phyloP scores from a whole-genome alignment of 2,888 invertebrate species.

The Apodemia mormo region DNA sequence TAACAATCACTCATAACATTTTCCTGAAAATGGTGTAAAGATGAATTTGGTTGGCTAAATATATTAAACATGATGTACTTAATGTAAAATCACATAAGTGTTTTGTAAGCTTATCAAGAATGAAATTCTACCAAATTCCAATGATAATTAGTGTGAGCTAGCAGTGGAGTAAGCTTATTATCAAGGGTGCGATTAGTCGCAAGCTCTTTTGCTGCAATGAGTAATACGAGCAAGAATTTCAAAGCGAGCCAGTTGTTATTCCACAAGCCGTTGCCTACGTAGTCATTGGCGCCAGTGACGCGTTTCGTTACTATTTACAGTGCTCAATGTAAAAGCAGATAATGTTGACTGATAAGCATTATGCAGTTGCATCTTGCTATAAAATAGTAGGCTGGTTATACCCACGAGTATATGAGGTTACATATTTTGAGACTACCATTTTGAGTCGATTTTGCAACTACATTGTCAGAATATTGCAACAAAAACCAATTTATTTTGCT shows the following conservation, averaged over 20 bases:
- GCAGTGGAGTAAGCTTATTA: background rate
- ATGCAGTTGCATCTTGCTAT: slow-evolving; percentile 2
- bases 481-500: too few relatives aligned
- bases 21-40: background rate
- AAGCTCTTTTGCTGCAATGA: slow-evolving; percentile 36
- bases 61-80: too few relatives aligned
- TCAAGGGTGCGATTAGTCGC: background rate
- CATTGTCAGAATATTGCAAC: too few relatives aligned
- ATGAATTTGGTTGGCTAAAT: background rate
- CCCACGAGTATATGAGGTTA: background rate
- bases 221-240: slow-evolving; percentile 48
- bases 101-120: background rate
- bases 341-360: slow-evolving; percentile 21
- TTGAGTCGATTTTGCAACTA: too few relatives aligned
- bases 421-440: background rate
- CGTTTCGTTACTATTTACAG: slow-evolving; percentile 39
- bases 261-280: slow-evolving; percentile 36
- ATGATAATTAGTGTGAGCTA: background rate
- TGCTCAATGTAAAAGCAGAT: slow-evolving; percentile 20
- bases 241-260: slow-evolving; percentile 42
- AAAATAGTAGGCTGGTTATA: background rate
- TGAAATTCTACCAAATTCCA: background rate
- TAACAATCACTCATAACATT: too few relatives aligned
- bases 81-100: too few relatives aligned
- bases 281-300: slow-evolving; percentile 48